Conservation (phyloP, 64 coral and sea anemone genomes). For the Montipora foliosa region DNA sequence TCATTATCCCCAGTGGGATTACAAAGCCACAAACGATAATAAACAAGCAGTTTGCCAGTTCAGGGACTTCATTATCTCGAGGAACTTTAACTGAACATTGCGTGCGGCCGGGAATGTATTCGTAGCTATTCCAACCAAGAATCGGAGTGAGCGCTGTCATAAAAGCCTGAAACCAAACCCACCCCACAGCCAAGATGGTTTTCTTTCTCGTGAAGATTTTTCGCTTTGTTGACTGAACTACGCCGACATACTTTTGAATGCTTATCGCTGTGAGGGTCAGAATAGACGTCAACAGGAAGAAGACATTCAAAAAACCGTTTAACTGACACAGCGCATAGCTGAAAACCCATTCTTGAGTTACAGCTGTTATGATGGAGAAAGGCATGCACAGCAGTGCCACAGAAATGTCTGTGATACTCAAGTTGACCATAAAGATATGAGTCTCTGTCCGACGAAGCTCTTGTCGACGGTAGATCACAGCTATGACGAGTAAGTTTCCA, state of each 20-base stretch:
- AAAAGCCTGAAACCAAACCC: conserved; percentile 71
- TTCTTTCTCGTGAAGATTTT: conserved; percentile 62
- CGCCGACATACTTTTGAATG: conserved; percentile 73
- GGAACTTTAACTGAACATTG: conserved; percentile 78
- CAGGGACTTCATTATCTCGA: conserved; percentile 5
- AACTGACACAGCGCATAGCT: conserved; percentile 55
- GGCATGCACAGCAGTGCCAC: conserved; percentile 79
- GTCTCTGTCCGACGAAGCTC: conserved; percentile 71
- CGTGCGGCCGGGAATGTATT: conserved; percentile 68
- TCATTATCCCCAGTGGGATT: conserved; percentile 78
- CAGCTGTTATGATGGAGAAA: conserved; percentile 67
- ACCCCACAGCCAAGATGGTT: conserved; percentile 34
- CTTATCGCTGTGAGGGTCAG: conserved; percentile 83
- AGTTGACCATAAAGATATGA: conserved; percentile 75
- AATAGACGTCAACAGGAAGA: conserved; percentile 71
- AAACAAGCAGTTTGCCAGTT: conserved; percentile 72
- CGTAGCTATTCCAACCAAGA: conserved; percentile 73
- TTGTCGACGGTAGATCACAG: conserved; percentile 64
- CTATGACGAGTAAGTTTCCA: conserved; percentile 73
- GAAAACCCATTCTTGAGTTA: conserved; percentile 65
- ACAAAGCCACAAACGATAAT: conserved; percentile 79
- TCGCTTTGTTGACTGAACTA: conserved; percentile 31
- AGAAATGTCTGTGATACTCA: conserved; percentile 75
- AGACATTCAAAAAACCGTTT: conserved; percentile 80
- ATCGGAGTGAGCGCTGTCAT: conserved; percentile 66